Conservation (phyloP, 2,113 vertebrate species). For the Mohoua ochrocephala region DNA sequence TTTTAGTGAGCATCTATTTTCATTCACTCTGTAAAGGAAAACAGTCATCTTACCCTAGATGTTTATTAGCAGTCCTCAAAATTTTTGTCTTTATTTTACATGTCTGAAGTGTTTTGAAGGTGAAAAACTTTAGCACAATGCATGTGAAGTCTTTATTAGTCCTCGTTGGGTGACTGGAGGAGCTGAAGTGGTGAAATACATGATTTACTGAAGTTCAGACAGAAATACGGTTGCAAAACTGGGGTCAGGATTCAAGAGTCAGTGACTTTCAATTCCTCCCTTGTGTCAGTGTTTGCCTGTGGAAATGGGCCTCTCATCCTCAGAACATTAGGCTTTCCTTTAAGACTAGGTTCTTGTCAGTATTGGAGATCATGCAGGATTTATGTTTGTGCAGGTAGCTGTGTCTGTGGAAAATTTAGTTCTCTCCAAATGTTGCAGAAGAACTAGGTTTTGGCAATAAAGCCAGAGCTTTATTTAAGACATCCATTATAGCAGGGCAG, state of each 20-base stretch:
- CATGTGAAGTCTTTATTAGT: not conserved
- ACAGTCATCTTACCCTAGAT: not conserved
- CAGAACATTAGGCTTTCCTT: not conserved
- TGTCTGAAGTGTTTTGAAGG: not conserved
- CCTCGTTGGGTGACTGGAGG: not conserved
- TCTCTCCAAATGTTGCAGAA: not conserved
- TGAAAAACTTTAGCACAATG: not conserved
- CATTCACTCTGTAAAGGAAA: not conserved
- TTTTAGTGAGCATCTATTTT: not conserved
- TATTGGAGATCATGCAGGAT: not conserved
- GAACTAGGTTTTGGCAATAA: not conserved
- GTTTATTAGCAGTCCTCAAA: not conserved
- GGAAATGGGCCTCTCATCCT: not conserved
- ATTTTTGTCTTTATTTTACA: not conserved
- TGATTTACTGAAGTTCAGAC: not conserved
- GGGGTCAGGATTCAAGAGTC: not conserved
- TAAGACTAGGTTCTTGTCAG: not conserved
- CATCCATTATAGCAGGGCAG: not conserved
- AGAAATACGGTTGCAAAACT: not conserved
- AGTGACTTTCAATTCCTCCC: not conserved
- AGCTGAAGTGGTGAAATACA: not conserved
- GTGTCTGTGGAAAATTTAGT: not conserved
- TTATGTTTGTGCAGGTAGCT: not conserved
- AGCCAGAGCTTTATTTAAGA: slow-evolving; percentile 14
- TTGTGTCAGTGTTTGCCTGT: not conserved